Conservation (phyloP, 1,140 invertebrate genomes). For the Scylla paramamosain region DNA sequence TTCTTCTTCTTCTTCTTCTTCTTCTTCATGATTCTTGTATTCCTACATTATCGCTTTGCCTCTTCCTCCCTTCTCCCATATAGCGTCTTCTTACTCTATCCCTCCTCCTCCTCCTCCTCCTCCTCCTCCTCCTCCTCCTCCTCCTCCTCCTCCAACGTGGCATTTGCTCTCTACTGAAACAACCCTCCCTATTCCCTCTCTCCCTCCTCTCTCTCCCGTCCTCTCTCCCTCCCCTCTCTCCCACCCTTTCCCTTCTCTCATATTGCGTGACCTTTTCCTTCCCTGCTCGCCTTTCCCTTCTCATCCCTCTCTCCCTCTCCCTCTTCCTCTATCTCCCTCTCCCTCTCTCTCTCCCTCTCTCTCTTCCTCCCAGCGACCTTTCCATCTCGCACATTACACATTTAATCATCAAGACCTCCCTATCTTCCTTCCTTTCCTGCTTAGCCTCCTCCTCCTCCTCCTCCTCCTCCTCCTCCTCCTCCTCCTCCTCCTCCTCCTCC, state of each 20-base stretch:
- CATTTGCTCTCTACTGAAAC: neutral
- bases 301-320: neutral
- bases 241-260: neutral
- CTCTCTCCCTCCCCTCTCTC: neutral
- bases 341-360: neutral
- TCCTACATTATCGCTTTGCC: too few species aligned
- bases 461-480: constrained; percentile 40
- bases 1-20: too few species aligned
- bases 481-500: constrained; percentile 27
- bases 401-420: neutral
- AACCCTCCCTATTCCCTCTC: neutral
- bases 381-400: constrained; percentile 4
- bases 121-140: neutral
- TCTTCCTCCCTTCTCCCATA: too few species aligned
- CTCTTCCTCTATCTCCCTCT: neutral
- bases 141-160: neutral
- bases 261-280: neutral
- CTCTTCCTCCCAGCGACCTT: neutral
- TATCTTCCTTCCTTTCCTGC: neutral
- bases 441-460: neutral
- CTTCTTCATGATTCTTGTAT: too few species aligned
- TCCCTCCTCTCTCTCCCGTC: neutral
- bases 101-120: neutral
- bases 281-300: neutral
- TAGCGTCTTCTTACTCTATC: too few species aligned